Evolutionary conservation across 2,797 vertebrate species (phyloP).

Genomic region (Thalassophryne amazonica): DNA sequence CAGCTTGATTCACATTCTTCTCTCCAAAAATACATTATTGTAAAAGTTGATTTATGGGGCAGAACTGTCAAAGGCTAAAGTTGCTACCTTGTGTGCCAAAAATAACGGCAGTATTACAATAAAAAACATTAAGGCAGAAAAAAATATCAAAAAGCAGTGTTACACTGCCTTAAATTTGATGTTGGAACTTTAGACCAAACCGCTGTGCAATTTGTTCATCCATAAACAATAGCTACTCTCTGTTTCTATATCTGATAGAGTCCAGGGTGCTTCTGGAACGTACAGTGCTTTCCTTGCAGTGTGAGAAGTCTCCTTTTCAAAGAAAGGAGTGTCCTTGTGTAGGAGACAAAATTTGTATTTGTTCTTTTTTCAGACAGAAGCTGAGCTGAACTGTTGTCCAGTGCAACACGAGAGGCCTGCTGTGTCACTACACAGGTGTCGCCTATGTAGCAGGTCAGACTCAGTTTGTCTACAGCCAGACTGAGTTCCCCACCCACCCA

Average conservation of each 20-base stretch:
- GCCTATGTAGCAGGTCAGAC: too few species aligned
- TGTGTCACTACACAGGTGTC: too few species aligned
- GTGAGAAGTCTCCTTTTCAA: constrained; percentile 17
- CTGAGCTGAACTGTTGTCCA: constrained; percentile 31
- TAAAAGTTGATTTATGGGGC: constrained; percentile 46
- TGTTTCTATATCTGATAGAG: constrained; percentile 37
- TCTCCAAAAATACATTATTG: constrained; percentile 62
- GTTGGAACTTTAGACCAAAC: constrained; percentile 59
- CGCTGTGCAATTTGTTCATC: constrained; percentile 56
- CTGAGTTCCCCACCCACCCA: neutral
- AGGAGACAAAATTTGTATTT: constrained; percentile 27
- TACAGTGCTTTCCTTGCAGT: constrained; percentile 38
- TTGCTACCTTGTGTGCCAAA: constrained; percentile 63
- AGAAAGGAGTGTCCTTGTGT: constrained; percentile 8
- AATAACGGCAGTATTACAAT: constrained; percentile 47
- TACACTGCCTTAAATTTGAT: constrained; percentile 44
- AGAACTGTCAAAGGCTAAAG: constrained; percentile 59
- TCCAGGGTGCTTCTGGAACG: constrained; percentile 32
- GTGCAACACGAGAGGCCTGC: constrained; percentile 13
- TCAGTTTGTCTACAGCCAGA: constrained; percentile 42
- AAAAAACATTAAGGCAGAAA: constrained; percentile 68
- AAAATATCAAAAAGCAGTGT: constrained; percentile 47
- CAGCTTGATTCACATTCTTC: constrained; percentile 69
- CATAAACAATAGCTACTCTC: constrained; percentile 37
- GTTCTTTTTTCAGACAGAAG: constrained; percentile 41